Conservation (phyloP, 2,888 invertebrate species). For the Lithophane socia region DNA sequence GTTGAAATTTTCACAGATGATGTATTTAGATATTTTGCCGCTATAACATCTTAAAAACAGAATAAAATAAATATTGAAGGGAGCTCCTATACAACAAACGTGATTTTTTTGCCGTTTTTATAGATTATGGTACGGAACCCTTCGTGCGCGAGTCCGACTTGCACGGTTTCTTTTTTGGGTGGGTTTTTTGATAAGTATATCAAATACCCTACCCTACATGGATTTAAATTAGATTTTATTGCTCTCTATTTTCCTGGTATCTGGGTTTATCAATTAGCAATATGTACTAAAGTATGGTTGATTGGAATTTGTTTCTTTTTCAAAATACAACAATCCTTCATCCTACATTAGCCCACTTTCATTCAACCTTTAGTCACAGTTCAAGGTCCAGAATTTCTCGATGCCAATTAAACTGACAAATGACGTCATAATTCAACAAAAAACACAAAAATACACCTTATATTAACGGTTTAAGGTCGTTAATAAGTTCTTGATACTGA, state of each 20-base stretch:
- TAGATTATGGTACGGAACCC: too few relatives aligned
- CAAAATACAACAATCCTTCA: constrained; percentile 49
- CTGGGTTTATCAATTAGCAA: background rate
- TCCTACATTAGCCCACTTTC: constrained; percentile 58
- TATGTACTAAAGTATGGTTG: too few relatives aligned
- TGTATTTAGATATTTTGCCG: too few relatives aligned
- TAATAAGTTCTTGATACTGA: constrained; percentile 54
- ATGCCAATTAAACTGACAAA: constrained; percentile 56
- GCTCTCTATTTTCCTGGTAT: background rate
- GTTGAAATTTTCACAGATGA: too few relatives aligned
- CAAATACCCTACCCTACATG: background rate
- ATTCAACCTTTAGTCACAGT: constrained; percentile 61
- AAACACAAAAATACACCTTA: constrained; percentile 54
- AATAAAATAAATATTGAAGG: too few relatives aligned
- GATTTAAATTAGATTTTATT: too few relatives aligned
- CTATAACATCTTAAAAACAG: too few relatives aligned
- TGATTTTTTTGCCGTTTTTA: too few relatives aligned
- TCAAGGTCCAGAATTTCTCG: constrained; percentile 64
- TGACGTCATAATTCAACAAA: constrained; percentile 56
- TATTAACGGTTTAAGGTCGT: constrained; percentile 51
- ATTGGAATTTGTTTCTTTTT: background rate
- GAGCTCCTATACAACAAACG: too few relatives aligned
- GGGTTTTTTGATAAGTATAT: background rate
- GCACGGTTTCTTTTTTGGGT: background rate
- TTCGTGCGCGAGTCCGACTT: too few relatives aligned